Conservation (phyloP, 2,113 vertebrate genomes). For the Psittacara wagleri region DNA sequence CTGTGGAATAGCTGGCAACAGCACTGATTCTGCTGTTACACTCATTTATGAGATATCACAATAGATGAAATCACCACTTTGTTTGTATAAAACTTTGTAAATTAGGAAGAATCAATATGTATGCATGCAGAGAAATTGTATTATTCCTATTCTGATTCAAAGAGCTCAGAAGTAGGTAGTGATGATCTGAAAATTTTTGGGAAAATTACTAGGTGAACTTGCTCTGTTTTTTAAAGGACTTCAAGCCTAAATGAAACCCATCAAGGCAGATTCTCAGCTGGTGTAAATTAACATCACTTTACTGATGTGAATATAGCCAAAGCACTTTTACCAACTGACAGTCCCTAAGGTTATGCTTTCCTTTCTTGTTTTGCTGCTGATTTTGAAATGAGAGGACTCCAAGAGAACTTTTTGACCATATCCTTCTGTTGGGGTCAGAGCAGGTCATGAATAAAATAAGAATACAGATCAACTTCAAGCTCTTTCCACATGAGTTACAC, state of each 20-base stretch:
- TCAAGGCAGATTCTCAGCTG: not conserved
- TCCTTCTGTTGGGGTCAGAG: not conserved
- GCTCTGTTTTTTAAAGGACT: not conserved
- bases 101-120: not conserved
- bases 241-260: not conserved
- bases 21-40: not conserved
- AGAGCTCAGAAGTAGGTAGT: not conserved
- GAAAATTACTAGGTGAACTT: not conserved
- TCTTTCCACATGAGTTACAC: constrained; percentile 43
- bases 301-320: not conserved
- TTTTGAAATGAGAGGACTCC: constrained; percentile 13
- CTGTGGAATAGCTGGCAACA: not conserved
- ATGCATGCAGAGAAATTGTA: not conserved
- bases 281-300: not conserved
- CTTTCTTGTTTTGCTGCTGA: not conserved
- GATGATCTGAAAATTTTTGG: not conserved
- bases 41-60: not conserved
- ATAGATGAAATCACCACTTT: not conserved
- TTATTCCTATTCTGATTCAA: not conserved
- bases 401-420: constrained; percentile 17
- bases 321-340: not conserved
- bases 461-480: not conserved
- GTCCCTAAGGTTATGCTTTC: not conserved
- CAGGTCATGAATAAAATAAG: constrained; percentile 27
- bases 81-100: not conserved